A percentile compares a stretch with the other conserved stretches of the same genome.
Conservation (phyloP, 2,888 invertebrate species). For the Pyrgus malvae region DNA sequence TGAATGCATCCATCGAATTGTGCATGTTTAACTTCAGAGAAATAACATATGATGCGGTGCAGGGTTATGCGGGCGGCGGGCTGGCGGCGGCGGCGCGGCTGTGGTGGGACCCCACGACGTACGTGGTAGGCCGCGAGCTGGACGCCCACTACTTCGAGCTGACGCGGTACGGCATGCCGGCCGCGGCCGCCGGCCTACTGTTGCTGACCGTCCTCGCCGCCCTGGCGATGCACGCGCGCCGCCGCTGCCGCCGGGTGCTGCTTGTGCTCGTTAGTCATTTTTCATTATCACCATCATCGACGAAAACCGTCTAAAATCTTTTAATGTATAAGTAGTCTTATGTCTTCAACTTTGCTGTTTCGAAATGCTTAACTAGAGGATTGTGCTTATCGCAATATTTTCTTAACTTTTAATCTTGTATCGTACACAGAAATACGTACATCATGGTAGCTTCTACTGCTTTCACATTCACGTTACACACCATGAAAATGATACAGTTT, state of each 20-base stretch:
- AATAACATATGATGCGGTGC: no score
- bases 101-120: conserved; percentile 1
- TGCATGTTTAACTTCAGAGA: no score
- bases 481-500: no score
- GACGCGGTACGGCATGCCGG: not conserved
- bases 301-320: not conserved
- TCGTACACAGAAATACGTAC: no score
- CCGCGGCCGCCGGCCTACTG: not conserved
- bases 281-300: not conserved
- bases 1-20: no score
- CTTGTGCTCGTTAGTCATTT: not conserved
- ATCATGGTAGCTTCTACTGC: no score
- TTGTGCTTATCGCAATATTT: no score
- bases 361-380: no score
- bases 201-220: not conserved
- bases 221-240: not conserved
- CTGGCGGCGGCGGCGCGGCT: conserved; percentile 10
- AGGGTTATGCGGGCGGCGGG: conserved; percentile 9
- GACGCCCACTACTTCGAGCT: not conserved
- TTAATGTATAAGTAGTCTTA: no score
- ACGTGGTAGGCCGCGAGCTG: not conserved
- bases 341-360: no score
- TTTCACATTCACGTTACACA: no score
- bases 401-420: no score
- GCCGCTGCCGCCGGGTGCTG: not conserved